Percentiles rank a stretch among this genome's conserved stretches.
Evolutionary conservation across 2,888 invertebrate genomes (phyloP).

Genomic region (Polyploca ridens): DNA sequence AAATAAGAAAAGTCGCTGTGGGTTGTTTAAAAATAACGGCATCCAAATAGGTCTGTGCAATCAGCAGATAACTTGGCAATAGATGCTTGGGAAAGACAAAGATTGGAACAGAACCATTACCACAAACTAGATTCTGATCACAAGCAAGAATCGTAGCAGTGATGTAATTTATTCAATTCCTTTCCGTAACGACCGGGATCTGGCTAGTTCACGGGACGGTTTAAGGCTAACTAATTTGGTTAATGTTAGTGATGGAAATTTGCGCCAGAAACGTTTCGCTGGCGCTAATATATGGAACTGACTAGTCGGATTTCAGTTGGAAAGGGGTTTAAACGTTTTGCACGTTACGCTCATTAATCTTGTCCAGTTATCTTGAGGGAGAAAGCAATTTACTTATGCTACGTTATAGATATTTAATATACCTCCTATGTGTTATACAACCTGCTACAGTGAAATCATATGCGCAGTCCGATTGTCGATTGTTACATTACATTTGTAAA

Average conservation of each 20-base stretch:
- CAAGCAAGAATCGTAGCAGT: conserved; percentile 37
- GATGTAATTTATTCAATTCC: conserved; percentile 67
- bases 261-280: conserved; percentile 77
- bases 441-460: conserved; percentile 20
- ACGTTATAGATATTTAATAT: conserved; percentile 48
- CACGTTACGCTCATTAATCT: conserved; percentile 83
- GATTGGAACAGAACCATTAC: conserved; percentile 20
- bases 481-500: not conserved
- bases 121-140: conserved; percentile 33
- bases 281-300: conserved; percentile 83
- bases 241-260: conserved; percentile 82
- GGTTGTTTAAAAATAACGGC: too few species aligned
- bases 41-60: not conserved
- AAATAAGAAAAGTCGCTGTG: too few species aligned
- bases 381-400: conserved; percentile 56
- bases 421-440: conserved; percentile 24
- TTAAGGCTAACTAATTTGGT: conserved; percentile 82
- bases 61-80: not conserved
- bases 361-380: conserved; percentile 78
- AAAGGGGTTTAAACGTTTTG: conserved; percentile 84
- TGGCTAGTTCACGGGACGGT: conserved; percentile 60
- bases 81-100: not conserved
- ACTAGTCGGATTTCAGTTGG: conserved; percentile 82
- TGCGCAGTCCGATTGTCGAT: conserved; percentile 3
- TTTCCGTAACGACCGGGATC: conserved; percentile 62